Conservation (phyloP, 2,797 vertebrate species). For the Thalassophryne amazonica region DNA sequence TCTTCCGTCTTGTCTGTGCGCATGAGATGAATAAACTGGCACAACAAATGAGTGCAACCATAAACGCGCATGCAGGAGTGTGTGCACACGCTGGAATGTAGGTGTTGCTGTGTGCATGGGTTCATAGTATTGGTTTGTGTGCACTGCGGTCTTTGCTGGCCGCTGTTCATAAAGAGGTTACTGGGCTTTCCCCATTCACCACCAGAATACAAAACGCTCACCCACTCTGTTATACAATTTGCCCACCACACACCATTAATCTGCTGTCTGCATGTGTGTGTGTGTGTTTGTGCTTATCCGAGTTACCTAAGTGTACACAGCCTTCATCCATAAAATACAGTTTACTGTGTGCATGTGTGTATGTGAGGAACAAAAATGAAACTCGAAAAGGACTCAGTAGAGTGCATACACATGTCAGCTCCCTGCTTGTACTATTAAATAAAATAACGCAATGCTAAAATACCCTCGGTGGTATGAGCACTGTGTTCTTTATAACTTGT, state of each 20-base stretch:
- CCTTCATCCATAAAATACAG: constrained; percentile 13
- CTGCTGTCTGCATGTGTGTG: constrained; percentile 15
- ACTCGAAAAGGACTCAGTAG: neutral
- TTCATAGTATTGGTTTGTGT: constrained; percentile 37
- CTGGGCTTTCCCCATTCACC: constrained; percentile 73
- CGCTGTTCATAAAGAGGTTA: constrained; percentile 64
- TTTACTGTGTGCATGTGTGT: neutral
- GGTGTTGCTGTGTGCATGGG: neutral
- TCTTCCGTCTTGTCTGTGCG: constrained; percentile 18
- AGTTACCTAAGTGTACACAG: constrained; percentile 20
- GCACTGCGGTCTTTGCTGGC: constrained; percentile 57
- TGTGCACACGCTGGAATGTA: constrained; percentile 12
- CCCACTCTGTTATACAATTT: constrained; percentile 44
- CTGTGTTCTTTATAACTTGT: no score
- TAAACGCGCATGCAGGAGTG: constrained; percentile 2
- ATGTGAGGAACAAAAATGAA: constrained; percentile 3
- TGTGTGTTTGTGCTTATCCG: constrained; percentile 23
- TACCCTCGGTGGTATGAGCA: no score
- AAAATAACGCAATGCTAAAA: no score
- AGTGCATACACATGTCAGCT: neutral
- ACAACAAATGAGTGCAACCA: constrained; percentile 18
- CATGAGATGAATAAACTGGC: constrained; percentile 33
- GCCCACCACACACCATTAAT: constrained; percentile 36
- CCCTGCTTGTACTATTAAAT: no score
- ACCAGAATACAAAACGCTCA: constrained; percentile 65